Conservation (phyloP, 2,888 invertebrate species). For the Molorchus minor region DNA sequence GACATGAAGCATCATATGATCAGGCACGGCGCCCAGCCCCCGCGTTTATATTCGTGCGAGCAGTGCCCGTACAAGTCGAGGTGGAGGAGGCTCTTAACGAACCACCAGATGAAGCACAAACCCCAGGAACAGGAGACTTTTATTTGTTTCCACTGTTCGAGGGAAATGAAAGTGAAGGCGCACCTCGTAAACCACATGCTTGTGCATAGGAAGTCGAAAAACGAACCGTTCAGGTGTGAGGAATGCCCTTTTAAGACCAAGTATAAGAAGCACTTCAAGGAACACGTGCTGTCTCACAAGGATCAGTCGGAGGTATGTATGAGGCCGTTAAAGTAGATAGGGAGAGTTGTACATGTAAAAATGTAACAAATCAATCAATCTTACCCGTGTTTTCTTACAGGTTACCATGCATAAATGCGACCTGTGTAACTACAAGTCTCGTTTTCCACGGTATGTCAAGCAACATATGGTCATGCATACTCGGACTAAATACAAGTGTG, state of each 20-base stretch:
- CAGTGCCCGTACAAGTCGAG: slow-evolving; percentile 13
- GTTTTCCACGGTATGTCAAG: too few relatives aligned
- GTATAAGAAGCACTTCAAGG: background rate
- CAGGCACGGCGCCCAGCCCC: background rate
- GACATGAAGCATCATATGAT: background rate
- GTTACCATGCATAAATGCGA: background rate
- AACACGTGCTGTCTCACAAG: background rate
- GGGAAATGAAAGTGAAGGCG: slow-evolving; percentile 13
- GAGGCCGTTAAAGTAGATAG: background rate
- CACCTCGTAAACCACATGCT: slow-evolving; percentile 17
- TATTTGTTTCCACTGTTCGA: slow-evolving; percentile 10
- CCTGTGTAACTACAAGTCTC: too few relatives aligned
- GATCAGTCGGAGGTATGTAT: background rate
- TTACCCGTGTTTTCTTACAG: background rate
- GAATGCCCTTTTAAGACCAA: background rate
- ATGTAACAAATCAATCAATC: background rate
- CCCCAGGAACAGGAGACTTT: slow-evolving; percentile 1
- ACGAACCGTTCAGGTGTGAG: background rate
- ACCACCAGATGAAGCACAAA: slow-evolving; percentile 12
- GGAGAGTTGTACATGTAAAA: background rate
- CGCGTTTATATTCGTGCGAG: background rate
- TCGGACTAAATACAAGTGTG: background rate
- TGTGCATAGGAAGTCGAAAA: background rate
- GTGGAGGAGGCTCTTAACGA: background rate
- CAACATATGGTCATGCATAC: background rate